phyloP scores from a whole-genome alignment of 2,888 invertebrate species.

The Plebejus melissa region DNA sequence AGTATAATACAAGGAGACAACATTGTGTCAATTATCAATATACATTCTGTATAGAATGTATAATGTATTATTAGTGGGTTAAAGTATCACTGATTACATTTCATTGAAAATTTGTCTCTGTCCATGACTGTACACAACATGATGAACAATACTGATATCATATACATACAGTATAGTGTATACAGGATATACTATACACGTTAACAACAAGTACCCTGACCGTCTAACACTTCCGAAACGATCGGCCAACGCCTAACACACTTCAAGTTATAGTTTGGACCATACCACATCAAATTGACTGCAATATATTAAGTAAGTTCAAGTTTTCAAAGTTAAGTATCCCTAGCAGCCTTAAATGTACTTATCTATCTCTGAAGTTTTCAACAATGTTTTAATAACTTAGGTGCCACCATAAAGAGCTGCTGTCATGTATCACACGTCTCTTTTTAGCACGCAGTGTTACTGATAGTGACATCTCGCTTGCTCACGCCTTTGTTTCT shows the following conservation, averaged over 20 bases:
- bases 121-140: neutral
- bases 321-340: too few relatives aligned
- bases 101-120: neutral
- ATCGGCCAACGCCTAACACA: neutral
- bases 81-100: neutral
- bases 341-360: too few relatives aligned
- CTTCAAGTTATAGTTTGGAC: neutral
- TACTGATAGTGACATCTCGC: too few relatives aligned
- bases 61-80: neutral
- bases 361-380: too few relatives aligned
- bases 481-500: too few relatives aligned
- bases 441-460: too few relatives aligned
- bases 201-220: conserved; percentile 24
- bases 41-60: too few relatives aligned
- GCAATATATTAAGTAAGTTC: too few relatives aligned
- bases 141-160: conserved; percentile 7
- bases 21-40: neutral
- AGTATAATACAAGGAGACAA: neutral
- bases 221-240: conserved; percentile 14
- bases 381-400: too few relatives aligned
- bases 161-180: neutral
- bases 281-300: neutral
- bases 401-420: too few relatives aligned
- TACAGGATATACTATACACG: conserved; percentile 3
- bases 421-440: too few relatives aligned